Percentiles rank a stretch among this genome's conserved stretches.
These are phyloP conservation scores for Maccullochella peelii DNA, from an alignment of 2,113 vertebrate genomes.

Conservation along the genomic window DNA sequence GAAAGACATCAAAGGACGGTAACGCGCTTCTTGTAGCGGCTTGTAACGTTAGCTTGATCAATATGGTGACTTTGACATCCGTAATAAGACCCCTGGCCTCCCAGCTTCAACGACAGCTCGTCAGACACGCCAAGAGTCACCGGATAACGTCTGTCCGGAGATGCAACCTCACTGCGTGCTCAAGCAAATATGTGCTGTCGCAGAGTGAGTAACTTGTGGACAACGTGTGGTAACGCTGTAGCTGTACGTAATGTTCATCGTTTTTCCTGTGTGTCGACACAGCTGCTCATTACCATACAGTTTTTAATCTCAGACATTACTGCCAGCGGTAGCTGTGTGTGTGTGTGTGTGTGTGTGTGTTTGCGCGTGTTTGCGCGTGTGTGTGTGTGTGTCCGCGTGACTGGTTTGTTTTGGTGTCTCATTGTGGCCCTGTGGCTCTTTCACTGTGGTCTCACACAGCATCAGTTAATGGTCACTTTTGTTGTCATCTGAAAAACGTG, in stretches of 20 bases:
- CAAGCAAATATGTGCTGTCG: slow-evolving; percentile 87
- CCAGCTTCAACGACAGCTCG: slow-evolving; percentile 68
- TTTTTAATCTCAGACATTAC: too few relatives aligned
- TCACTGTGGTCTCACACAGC: neutral
- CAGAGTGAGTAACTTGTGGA: slow-evolving; percentile 80
- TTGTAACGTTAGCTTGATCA: neutral
- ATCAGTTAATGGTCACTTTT: slow-evolving; percentile 25
- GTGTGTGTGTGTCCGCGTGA: neutral
- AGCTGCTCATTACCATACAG: neutral
- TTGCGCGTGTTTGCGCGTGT: neutral
- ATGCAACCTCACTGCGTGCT: slow-evolving; percentile 88
- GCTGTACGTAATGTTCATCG: neutral
- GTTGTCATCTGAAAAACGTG: slow-evolving; percentile 57
- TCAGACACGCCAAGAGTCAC: slow-evolving; percentile 31
- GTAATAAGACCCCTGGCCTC: slow-evolving; percentile 72
- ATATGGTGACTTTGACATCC: slow-evolving; percentile 77
- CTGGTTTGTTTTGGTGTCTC: neutral
- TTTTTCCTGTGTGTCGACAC: neutral
- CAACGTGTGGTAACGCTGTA: too few relatives aligned
- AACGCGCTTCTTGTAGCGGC: rapidly evolving
- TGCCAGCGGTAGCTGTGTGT: neutral
- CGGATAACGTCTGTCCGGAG: slow-evolving; percentile 73
- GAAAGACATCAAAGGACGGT: neutral
- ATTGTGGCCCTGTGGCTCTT: neutral
- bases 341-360: neutral